Base-by-base conservation (phyloP, 2,888 invertebrate genomes). In the Drosophila vallismaia region DNA sequence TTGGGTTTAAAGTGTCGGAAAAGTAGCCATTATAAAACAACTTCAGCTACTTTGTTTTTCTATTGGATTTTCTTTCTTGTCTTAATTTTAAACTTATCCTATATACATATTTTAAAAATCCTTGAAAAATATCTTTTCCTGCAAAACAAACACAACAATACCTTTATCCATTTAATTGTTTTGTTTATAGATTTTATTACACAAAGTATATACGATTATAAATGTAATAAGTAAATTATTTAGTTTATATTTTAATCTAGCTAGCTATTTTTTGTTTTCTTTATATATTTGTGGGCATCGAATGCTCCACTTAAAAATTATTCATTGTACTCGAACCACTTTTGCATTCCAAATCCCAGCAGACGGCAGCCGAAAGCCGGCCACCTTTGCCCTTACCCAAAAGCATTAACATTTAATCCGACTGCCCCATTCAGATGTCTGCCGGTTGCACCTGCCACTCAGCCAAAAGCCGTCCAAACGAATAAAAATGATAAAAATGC, bases 401-500 rank as follows among this genome's bases (percentile, higher is more conserved):
- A 52, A 48, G 46, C 63, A 86, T 77, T 73, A 71, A 73, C 59
- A 75, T 84, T 75, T 73, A 77, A 81, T 73, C 62, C 75, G 49
- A 44, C 40, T 50, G 52, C 62, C 29, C 52, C 59, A 58, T 42
- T 62, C 63, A 44, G 54, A 45, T 63, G 50, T 69, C 46, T 50
- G 59, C 62, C 54, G 49, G 57, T 38, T 62, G 69, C 78, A 86
- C 51, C 78, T 80, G 85, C 69, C 70, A 67, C 66, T 59, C 59
- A 44, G 50, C 48, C 28, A 62, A 40, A 40, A 42, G 33, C 59
- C 48, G 33, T 19, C 12, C 28, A 63, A 66, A 42, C 57, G 48
- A 56, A 29, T 19, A 46, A 52, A 66, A 48, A 58, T 57, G 42
- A 55, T 71, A 51, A 53, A 53, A 71, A 71, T 50, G 52, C 44